Base-by-base conservation (phyloP, 2,888 invertebrate species). In the Microctonus brassicae region DNA sequence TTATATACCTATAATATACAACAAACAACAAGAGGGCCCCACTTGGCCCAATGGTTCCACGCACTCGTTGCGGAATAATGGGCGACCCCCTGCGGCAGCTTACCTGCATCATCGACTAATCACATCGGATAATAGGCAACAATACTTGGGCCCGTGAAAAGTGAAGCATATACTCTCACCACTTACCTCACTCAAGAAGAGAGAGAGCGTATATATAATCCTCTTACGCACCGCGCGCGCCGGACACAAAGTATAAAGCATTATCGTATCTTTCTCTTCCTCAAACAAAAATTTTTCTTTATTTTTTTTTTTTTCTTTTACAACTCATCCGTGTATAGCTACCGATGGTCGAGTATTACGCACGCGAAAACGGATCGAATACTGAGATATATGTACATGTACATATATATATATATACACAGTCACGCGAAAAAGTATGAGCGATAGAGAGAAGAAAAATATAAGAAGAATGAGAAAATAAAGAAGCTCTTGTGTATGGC, bases 91-190 rank as follows among this genome's bases (percentile, higher is more conserved):
- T 83, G 86, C 83, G 82, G 87, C 77, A 84, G 86, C 85, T 87
- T 87, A 86, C 87, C 87, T 87, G 87, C 87, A 86, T 87, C 86
- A 87, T 86, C 85, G 85, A 83, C 87, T 87, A 87, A 87, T 87
- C 87, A 86, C 84, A 82, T 84, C 84, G 86, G 84, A 85, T 85
- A 85, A 86, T 86, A 83, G 83, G 73, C 82, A 83, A 86, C 86
- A 86, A 86, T 85, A 79, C 73, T 79, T 78, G 74, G 78, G 80
- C 82, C 83, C 81, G 85, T 85, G 84, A 85, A 86, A 87, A 86
- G 84, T 86, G 83, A 86, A 83, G 83, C 84, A n/a, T n/a, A 82
- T 83, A 81, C 81, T 78, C 73, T 42, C 81, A 80, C 83, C 84
- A 83, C 83, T 85, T 84, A 82, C 81, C 78, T 73, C 73, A 73